Evolutionary conservation across 1,140 invertebrate species (phyloP).

Genomic region (Drosophila repleta): DNA sequence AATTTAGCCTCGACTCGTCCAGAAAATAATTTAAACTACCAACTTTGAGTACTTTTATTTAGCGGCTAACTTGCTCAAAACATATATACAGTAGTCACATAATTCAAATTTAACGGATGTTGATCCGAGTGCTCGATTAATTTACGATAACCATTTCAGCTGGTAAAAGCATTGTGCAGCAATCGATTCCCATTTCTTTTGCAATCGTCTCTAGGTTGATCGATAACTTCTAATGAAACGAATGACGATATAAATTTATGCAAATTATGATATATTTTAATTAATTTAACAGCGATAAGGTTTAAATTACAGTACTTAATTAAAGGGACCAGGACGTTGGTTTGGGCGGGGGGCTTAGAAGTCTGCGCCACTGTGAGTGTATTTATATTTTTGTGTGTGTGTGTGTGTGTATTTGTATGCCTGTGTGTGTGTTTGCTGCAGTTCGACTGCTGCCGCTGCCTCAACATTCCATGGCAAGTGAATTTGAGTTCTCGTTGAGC

Average conservation of each 20-base stretch:
- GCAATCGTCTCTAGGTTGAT: background rate
- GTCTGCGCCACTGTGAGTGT: conserved; percentile 37
- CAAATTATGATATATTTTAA: conserved; percentile 47
- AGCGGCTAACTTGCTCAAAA: too few species aligned
- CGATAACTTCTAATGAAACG: background rate
- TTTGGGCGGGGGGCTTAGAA: conserved; percentile 14
- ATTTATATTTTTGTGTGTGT: conserved; percentile 18
- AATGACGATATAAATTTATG: background rate
- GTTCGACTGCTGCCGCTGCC: conserved; percentile 17
- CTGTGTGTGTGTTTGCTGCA: conserved; percentile 22
- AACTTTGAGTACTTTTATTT: too few species aligned
- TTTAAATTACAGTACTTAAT: conserved; percentile 73
- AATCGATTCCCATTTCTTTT: background rate
- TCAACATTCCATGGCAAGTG: conserved; percentile 83
- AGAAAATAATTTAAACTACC: background rate
- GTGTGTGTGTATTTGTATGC: conserved; percentile 1
- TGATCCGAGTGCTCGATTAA: background rate
- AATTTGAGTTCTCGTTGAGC: conserved; percentile 83
- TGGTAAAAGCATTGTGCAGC: too few species aligned
- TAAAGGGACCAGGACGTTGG: conserved; percentile 34
- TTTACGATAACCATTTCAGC: background rate
- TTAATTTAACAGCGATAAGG: conserved; percentile 55
- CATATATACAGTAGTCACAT: too few species aligned
- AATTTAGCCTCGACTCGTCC: background rate
- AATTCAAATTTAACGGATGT: background rate